phyloP scores from a whole-genome alignment of 1,140 invertebrate species.

The Achatina immaculata region DNA sequence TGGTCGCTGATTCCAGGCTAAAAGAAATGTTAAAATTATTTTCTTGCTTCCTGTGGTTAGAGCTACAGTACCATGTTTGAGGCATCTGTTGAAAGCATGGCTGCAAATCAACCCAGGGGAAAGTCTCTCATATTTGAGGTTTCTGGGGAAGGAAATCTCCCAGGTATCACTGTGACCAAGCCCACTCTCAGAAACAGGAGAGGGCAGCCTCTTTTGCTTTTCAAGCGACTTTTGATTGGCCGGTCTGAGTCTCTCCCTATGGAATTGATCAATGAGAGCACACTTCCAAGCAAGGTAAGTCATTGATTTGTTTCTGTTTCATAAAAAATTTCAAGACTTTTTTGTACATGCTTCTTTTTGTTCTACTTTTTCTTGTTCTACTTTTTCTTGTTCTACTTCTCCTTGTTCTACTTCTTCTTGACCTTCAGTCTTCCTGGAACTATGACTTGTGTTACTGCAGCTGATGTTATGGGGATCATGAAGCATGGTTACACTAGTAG shows the following conservation, averaged over 20 bases:
- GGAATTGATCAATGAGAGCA: conserved; percentile 68
- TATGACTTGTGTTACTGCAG: no score
- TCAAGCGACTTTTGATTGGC: conserved; percentile 66
- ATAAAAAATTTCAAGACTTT: neutral
- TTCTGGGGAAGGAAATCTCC: conserved; percentile 70
- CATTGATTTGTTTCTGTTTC: no score
- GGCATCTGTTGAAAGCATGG: conserved; percentile 66
- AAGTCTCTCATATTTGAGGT: conserved; percentile 68
- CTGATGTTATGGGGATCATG: no score
- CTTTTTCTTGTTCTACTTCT: neutral
- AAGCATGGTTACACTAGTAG: no score
- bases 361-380: neutral
- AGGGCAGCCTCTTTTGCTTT: conserved; percentile 68
- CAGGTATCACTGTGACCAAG: conserved; percentile 65
- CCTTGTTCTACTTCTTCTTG: no score
- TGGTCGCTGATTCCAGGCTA: no score
- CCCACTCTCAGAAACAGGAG: conserved; percentile 69
- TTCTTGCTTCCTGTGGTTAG: conserved; percentile 45
- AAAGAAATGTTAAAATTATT: neutral
- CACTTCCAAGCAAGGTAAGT: conserved; percentile 68
- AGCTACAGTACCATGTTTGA: conserved; percentile 69
- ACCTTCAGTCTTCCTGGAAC: no score
- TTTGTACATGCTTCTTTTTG: no score
- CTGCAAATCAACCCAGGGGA: conserved; percentile 59
- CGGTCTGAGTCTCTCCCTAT: conserved; percentile 62